A percentile compares a stretch with the other conserved stretches of the same genome.
Evolutionary conservation across 2,113 vertebrate species (phyloP).

Genomic region (Hypocryptadius cinnamomeus): DNA sequence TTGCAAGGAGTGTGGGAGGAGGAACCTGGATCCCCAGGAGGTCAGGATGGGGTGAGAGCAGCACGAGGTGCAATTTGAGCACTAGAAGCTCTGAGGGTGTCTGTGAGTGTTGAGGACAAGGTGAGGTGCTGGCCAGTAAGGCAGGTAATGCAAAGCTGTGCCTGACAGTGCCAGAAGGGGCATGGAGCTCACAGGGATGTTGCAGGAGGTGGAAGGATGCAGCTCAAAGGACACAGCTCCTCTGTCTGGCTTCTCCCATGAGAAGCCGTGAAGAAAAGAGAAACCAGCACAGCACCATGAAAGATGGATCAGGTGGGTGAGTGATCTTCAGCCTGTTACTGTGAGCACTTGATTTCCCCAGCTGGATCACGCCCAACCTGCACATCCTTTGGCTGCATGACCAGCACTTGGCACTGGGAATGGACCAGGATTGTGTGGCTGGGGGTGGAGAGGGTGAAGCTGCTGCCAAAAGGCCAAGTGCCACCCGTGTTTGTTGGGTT

Average conservation of each 20-base stretch:
- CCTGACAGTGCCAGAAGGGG: not conserved
- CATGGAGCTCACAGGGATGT: not conserved
- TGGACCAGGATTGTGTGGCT: not conserved
- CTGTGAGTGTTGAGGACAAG: not conserved
- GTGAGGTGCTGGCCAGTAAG: not conserved
- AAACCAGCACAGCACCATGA: not conserved
- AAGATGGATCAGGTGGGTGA: not conserved
- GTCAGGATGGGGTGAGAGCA: not conserved
- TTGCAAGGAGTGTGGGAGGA: not conserved
- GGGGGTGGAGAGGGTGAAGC: not conserved
- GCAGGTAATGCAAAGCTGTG: not conserved
- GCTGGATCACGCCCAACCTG: not conserved
- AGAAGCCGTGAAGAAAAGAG: too few species aligned
- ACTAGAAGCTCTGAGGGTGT: not conserved
- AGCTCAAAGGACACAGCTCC: not conserved
- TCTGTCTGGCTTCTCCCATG: not conserved
- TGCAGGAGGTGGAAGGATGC: not conserved
- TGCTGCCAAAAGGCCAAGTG: not conserved
- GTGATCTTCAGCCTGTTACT: not conserved
- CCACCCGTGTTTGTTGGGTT: not conserved
- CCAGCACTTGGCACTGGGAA: not conserved
- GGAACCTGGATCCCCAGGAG: not conserved
- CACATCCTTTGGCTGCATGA: not conserved
- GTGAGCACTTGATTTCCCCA: not conserved
- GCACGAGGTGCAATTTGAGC: not conserved